Evolutionary conservation across 1,140 invertebrate genomes (phyloP), one percentile per base, ranked within the genome.

Genomic region (Monomorium pharaonis): DNA sequence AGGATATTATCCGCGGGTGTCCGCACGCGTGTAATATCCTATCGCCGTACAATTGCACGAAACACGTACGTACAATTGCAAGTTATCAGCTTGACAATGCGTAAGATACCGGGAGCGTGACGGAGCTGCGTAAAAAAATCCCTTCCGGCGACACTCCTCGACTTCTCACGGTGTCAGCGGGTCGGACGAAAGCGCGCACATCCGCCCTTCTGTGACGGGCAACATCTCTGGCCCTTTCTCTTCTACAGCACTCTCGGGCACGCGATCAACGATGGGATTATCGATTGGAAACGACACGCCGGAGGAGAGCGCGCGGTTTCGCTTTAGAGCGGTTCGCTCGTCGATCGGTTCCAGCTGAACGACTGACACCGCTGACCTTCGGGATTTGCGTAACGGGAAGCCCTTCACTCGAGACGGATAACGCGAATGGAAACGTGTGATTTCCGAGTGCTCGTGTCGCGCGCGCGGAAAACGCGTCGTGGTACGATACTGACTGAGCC

Each of bases 381-480:
- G 49, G 0, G 33, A 58, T 76, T 47, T 70, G 56, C 30, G 67
- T 76, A 74, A 56, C 62, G 49, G 47, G 84, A 85, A 85, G 49
- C 84, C 84, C 84, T 86, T 86, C 76, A 86, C 84, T 30, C 54
- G 69, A 2, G 87, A 47, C 33, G 75, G 56, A 62, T 47, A 65
- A 67, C 18, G 33, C 16, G 47, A n/a, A n/a, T n/a, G n/a, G n/a
- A 49, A 54, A 51, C 42, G 63, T 56, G 74, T n/a, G 49, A 44
- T 51, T 51, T 33, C 18, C n/a, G 63, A 9, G 58, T 37, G 37
- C 63, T 56, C 76, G 89, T 83, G 86, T 84, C 86, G 74, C 63
- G 63, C 76, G 86, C 67, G 63, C 76, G 86, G 86, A 88, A 90
- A 90, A 90, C 84, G 74, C 88, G 72, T 81, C 72, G 83, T 62